Percentiles rank a stretch among this genome's conserved stretches.
These are phyloP conservation scores for Ascaphus truei DNA, from an alignment of 2,113 vertebrate species.

Conservation along the genomic window DNA sequence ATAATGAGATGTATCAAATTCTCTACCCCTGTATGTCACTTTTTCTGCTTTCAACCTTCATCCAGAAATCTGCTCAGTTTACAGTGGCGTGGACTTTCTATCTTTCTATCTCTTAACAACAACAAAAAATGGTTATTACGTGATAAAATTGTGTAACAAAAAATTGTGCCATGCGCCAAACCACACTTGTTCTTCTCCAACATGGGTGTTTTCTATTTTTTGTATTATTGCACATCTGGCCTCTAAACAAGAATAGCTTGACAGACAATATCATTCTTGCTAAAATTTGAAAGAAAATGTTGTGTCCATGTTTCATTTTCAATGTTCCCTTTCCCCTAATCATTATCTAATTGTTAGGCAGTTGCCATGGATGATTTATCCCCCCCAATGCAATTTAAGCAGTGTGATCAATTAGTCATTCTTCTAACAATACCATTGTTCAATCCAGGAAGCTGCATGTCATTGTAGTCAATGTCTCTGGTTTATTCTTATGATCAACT, in stretches of 20 bases:
- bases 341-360: constrained; percentile 23
- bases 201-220: background rate
- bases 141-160: too few relatives aligned
- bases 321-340: constrained; percentile 16
- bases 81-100: too few relatives aligned
- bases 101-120: too few relatives aligned
- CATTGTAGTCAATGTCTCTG: background rate
- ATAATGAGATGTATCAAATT: too few relatives aligned
- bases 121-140: too few relatives aligned
- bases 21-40: too few relatives aligned
- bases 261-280: constrained; percentile 7
- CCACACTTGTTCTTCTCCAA: too few relatives aligned
- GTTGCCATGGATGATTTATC: constrained; percentile 22
- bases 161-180: too few relatives aligned
- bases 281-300: constrained; percentile 1
- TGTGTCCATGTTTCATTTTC: constrained; percentile 21
- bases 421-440: background rate
- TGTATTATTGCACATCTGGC: background rate
- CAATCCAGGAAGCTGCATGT: background rate
- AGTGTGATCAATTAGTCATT: constrained; percentile 8
- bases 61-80: too few relatives aligned
- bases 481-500: background rate
- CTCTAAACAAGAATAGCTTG: constrained; percentile 13
- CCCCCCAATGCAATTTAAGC: constrained; percentile 12
- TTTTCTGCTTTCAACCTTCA: too few relatives aligned